Percentiles rank a stretch among this genome's conserved stretches.
Conservation (phyloP, 2,888 invertebrate species). For the Nineta flava region DNA sequence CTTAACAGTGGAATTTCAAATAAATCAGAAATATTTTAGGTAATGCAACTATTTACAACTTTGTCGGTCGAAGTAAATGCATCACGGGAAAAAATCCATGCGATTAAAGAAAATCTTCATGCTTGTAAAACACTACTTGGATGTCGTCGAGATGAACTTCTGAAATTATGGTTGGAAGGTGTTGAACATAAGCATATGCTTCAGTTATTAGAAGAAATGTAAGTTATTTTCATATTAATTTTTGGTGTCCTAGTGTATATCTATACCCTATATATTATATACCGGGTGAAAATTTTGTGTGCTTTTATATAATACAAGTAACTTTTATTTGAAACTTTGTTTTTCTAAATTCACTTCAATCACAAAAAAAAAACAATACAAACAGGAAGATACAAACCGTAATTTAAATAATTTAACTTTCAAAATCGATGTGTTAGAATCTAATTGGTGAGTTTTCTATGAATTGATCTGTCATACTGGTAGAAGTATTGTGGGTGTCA, state of each 20-base stretch:
- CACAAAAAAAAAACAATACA: no score
- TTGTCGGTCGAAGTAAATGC: conserved; percentile 62
- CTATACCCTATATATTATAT: not conserved
- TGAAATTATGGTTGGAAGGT: conserved; percentile 87
- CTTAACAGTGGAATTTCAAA: no score
- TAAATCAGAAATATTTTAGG: conserved; percentile 18
- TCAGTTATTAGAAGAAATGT: conserved; percentile 81
- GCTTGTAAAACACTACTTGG: conserved; percentile 75
- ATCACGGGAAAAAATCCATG: conserved; percentile 57
- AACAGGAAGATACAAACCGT: no score
- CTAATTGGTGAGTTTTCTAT: no score
- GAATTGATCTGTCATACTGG: no score
- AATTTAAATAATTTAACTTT: no score
- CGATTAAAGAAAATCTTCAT: conserved; percentile 64
- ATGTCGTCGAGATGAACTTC: conserved; percentile 82
- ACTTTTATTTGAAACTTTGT: not conserved
- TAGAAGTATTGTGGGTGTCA: no score
- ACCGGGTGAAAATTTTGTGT: not conserved
- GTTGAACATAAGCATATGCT: conserved; percentile 90
- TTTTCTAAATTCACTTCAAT: no score
- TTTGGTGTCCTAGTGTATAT: not conserved
- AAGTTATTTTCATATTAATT: no score
- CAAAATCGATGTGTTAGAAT: no score
- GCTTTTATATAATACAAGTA: not conserved
- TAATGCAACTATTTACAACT: conserved; percentile 53